Evolutionary conservation across 2,113 vertebrate species (phyloP), one percentile per base, ranked within the genome.

Genomic region (Anoplopoma fimbria): DNA sequence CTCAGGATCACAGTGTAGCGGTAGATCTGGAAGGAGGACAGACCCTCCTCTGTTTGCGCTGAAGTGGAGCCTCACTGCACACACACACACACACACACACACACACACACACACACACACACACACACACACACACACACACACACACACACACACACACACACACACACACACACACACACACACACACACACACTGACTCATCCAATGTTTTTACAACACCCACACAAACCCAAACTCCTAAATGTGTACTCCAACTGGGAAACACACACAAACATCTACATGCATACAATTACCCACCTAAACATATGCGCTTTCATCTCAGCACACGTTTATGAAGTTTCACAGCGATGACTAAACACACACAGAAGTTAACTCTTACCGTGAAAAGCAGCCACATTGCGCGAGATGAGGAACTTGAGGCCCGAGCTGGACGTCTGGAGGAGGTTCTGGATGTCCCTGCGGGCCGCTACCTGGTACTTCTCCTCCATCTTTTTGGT

Each of bases 371-470:
- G 64, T 27, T 8, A 36, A 63, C 1, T 36, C 62, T 92, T 95
- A 98, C 97, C 97, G 95, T 98, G 97, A 94, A 98, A 97, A 85
- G 95, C 89, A 31, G 96, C 97, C 65, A 97, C 95, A 79, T 97
- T 96, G 67, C 0, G 93, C 8, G 96, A 96, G 85, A 97, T 95
- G 73, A 97, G 94, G 74, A 96, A 91, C 86, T 97, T 97, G 10
- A 98, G 88, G 0, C 89, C 65, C 75, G 96, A 95, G 0, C 96
- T 97, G 88, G 96, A 95, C 4, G 91, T 91, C 89, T 98, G 97
- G 34, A 99, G 91, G 3, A 95, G 94, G 89, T 96, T 96, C 86
- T 96, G 96, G 85, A 97, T 92, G 79, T 97, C 96, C 72, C 95
- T 93, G 19, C 92, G 94, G 42, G 95, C 96, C 2, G 95, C 94